Conservation (phyloP, 2,888 invertebrate genomes). For the Athalia cordata region DNA sequence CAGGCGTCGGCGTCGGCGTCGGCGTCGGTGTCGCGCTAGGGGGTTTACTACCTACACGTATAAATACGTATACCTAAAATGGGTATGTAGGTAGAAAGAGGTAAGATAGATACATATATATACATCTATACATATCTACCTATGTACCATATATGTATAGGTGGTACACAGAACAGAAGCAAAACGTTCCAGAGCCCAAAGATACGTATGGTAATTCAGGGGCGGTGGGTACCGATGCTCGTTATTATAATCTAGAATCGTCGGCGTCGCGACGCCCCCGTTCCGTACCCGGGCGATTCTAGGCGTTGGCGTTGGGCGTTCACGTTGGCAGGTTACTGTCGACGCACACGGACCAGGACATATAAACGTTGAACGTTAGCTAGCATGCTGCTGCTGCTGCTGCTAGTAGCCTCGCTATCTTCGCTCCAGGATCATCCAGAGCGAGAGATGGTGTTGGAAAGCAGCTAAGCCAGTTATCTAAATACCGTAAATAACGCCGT, state of each 20-base stretch:
- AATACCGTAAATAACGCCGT: slow-evolving; percentile 73
- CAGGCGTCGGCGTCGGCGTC: too few species aligned
- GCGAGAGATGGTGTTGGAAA: slow-evolving; percentile 60
- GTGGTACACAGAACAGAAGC: not conserved
- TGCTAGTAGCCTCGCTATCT: slow-evolving; percentile 25
- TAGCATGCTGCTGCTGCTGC: not conserved
- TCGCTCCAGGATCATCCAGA: slow-evolving; percentile 21
- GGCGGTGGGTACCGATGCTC: slow-evolving; percentile 58
- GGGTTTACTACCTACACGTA: too few species aligned
- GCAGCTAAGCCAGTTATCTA: slow-evolving; percentile 73
- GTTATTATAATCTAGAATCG: slow-evolving; percentile 70
- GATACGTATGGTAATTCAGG: slow-evolving; percentile 69
- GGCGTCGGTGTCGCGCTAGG: too few species aligned
- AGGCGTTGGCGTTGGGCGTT: slow-evolving; percentile 12
- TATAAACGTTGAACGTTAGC: not conserved
- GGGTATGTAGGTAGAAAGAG: too few species aligned
- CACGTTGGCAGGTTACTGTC: slow-evolving; percentile 8
- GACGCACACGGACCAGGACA: not conserved
- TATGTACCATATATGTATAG: not conserved
- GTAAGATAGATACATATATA: too few species aligned
- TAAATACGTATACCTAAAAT: too few species aligned
- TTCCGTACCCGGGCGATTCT: not conserved
- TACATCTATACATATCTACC: too few species aligned
- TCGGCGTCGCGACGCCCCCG: slow-evolving; percentile 39
- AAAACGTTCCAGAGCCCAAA: slow-evolving; percentile 45